Conservation (phyloP, 2,888 invertebrate genomes). For the Griposia aprilina region DNA sequence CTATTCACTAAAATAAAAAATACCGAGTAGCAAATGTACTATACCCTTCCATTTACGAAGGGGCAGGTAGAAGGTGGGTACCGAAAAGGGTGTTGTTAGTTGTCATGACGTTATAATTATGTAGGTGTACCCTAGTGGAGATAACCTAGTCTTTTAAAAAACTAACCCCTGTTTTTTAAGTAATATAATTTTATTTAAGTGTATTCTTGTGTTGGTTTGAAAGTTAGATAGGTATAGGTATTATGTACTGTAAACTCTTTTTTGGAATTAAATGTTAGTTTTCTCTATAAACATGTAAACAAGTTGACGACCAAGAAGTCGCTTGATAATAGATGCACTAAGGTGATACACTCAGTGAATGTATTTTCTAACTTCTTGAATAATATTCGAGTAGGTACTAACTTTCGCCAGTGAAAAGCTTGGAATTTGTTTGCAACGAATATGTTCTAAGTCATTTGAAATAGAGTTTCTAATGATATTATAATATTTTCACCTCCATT, state of each 20-base stretch:
- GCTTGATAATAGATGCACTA: not conserved
- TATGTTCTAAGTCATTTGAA: slow-evolving; percentile 1
- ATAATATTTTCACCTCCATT: slow-evolving; percentile 36
- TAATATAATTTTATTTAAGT: not conserved
- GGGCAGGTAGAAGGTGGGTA: not conserved
- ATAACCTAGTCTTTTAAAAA: not conserved
- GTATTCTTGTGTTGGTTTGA: not conserved
- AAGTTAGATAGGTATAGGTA: slow-evolving; percentile 1
- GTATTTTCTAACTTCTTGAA: slow-evolving; percentile 31
- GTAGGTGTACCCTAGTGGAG: not conserved
- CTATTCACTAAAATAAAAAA: no score
- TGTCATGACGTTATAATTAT: no score
- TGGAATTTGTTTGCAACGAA: slow-evolving; percentile 23
- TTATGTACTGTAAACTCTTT: not conserved
- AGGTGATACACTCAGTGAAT: not conserved
- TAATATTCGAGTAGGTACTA: slow-evolving; percentile 21
- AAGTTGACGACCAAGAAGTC: not conserved
- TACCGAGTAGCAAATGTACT: no score
- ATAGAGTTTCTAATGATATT: slow-evolving; percentile 36
- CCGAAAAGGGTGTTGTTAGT: not conserved
- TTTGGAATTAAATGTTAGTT: slow-evolving; percentile 11
- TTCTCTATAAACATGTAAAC: slow-evolving; percentile 3
- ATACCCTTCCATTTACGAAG: not conserved
- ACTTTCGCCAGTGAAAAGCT: slow-evolving; percentile 40
- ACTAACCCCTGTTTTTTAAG: not conserved